A percentile compares a stretch with the other conserved stretches of the same genome.
Conservation (phyloP, 2,113 vertebrate species). For the Gasterosteus nipponicus region DNA sequence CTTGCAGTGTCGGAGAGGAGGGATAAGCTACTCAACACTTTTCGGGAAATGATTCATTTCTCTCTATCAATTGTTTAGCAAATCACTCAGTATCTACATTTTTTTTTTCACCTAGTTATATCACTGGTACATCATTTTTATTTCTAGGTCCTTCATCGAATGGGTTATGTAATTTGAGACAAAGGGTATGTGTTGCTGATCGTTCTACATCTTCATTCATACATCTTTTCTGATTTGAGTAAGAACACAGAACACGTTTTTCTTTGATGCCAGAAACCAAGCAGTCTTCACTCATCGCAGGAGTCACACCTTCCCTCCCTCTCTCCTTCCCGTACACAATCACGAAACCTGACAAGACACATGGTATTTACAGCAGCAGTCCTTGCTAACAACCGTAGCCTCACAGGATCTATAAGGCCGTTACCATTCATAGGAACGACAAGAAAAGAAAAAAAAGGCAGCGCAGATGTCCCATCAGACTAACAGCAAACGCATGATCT, state of each 20-base stretch:
- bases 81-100: background rate
- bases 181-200: background rate
- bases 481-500: conserved; percentile 51
- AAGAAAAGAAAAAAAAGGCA: conserved; percentile 57
- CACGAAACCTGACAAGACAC: conserved; percentile 54
- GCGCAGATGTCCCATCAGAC: conserved; percentile 51
- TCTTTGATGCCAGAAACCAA: conserved; percentile 8
- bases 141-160: background rate
- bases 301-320: conserved; percentile 6
- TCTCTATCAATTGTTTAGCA: background rate
- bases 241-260: background rate
- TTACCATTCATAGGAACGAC: conserved; percentile 65
- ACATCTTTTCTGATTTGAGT: conserved; percentile 3
- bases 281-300: conserved; percentile 20
- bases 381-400: conserved; percentile 58
- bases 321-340: conserved; percentile 16
- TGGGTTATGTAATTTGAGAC: too few species aligned
- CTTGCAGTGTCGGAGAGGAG: conserved; percentile 3
- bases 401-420: conserved; percentile 61
- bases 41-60: conserved; percentile 19
- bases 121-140: background rate
- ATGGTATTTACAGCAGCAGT: conserved; percentile 68
- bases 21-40: conserved; percentile 35
- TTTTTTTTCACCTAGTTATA: background rate
- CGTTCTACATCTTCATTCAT: background rate